A percentile compares a stretch with the other conserved stretches of the same genome.
Conservation (phyloP, 2,113 vertebrate species). For the Paralichthys olivaceus region DNA sequence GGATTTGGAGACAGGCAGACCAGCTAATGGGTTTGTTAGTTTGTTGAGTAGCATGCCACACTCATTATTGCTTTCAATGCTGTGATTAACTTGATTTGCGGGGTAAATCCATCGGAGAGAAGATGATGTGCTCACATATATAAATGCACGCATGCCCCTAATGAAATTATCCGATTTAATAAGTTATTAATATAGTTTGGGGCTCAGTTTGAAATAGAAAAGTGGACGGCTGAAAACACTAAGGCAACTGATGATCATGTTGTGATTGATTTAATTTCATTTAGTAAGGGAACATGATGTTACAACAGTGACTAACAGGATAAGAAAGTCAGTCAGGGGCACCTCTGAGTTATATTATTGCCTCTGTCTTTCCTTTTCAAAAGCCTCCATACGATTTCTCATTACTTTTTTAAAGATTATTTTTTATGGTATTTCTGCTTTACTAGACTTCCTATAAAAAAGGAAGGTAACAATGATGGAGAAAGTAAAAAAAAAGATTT, state of each 20-base stretch:
- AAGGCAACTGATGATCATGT: slow-evolving; percentile 63
- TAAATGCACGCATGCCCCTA: slow-evolving; percentile 75
- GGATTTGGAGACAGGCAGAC: slow-evolving; percentile 76
- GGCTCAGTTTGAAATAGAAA: slow-evolving; percentile 72
- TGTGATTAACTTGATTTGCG: slow-evolving; percentile 83
- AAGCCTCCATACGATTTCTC: slow-evolving; percentile 41
- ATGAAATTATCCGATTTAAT: slow-evolving; percentile 82
- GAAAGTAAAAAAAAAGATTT: background rate
- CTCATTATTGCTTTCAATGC: slow-evolving; percentile 80
- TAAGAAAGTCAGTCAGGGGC: slow-evolving; percentile 59
- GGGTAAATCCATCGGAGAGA: slow-evolving; percentile 78
- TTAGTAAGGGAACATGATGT: slow-evolving; percentile 69
- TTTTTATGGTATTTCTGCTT: slow-evolving; percentile 56
- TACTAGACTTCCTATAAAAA: slow-evolving; percentile 45
- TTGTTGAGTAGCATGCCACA: slow-evolving; percentile 79
- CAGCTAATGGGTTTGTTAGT: slow-evolving; percentile 83
- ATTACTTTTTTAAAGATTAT: slow-evolving; percentile 58
- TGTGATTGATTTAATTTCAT: slow-evolving; percentile 73
- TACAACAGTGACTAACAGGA: slow-evolving; percentile 65
- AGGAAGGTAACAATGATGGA: background rate
- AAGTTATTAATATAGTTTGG: slow-evolving; percentile 81
- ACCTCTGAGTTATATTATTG: slow-evolving; percentile 27
- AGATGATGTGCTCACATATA: slow-evolving; percentile 76
- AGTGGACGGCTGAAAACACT: slow-evolving; percentile 65
- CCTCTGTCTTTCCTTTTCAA: slow-evolving; percentile 27